Conservation (phyloP, 2,797 vertebrate species). For the Staurois parvus region DNA sequence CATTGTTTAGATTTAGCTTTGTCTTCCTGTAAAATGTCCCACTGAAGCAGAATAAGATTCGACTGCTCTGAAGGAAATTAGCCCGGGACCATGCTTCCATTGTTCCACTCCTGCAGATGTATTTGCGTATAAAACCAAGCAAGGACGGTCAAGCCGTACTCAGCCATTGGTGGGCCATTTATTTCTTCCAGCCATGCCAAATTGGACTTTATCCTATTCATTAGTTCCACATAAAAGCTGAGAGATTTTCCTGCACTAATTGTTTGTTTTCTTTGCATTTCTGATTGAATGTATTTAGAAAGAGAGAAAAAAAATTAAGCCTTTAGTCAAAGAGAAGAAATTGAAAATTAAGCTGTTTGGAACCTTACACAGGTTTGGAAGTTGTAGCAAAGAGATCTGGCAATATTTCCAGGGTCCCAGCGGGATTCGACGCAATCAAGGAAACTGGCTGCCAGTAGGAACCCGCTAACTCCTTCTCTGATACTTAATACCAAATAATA, state of each 20-base stretch:
- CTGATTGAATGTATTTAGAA: conserved; percentile 55
- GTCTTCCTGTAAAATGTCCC: background rate
- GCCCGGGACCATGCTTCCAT: background rate
- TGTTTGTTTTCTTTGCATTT: conserved; percentile 61
- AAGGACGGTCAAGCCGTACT: conserved; percentile 46
- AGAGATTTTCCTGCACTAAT: conserved; percentile 57
- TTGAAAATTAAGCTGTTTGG: conserved; percentile 61
- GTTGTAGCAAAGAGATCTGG: conserved; percentile 58
- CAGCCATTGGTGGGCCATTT: conserved; percentile 56
- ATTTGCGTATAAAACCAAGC: conserved; percentile 27
- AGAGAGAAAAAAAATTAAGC: conserved; percentile 52
- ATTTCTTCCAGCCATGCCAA: conserved; percentile 49
- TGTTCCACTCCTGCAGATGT: conserved; percentile 7
- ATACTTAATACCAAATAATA: conserved; percentile 67
- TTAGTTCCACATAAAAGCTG: conserved; percentile 57
- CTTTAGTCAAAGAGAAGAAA: conserved; percentile 59
- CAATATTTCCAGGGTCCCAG: conserved; percentile 54
- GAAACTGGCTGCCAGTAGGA: conserved; percentile 59
- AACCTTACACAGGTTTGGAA: conserved; percentile 55
- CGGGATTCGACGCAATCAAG: conserved; percentile 63
- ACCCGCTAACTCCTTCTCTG: conserved; percentile 58
- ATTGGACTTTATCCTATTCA: conserved; percentile 58
- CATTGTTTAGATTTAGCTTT: background rate
- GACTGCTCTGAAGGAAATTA: conserved; percentile 33
- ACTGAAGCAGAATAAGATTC: background rate